A percentile compares a stretch with the other conserved stretches of the same genome.
Evolutionary conservation across 2,888 invertebrate species (phyloP).

Genomic region (Pachymerium ferrugineum): DNA sequence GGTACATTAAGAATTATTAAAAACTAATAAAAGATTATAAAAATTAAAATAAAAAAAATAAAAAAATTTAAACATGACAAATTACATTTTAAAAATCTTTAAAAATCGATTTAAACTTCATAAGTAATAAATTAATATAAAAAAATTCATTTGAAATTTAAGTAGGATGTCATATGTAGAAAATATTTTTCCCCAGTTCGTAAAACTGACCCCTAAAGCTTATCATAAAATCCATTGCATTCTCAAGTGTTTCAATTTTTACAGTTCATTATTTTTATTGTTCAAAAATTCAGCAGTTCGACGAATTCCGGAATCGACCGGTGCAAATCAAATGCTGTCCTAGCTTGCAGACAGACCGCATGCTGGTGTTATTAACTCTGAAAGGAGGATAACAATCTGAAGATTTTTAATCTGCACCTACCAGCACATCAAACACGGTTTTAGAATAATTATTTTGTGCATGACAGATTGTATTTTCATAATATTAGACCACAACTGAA

Average conservation of each 20-base stretch:
- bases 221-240: not conserved
- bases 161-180: not conserved
- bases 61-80: not conserved
- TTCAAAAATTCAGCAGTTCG: too few species aligned
- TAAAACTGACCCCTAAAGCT: not conserved
- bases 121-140: not conserved
- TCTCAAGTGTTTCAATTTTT: not conserved
- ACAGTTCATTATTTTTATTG: too few species aligned
- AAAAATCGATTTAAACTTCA: not conserved
- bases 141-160: conserved; percentile 2
- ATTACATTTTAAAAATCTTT: not conserved
- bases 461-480: too few species aligned
- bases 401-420: not conserved
- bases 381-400: not conserved
- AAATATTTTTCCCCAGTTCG: not conserved
- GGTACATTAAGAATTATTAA: not conserved
- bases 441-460: too few species aligned
- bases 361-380: not conserved
- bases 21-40: not conserved
- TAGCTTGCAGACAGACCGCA: not conserved
- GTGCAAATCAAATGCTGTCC: not conserved
- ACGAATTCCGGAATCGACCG: not conserved
- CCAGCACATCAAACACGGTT: too few species aligned
- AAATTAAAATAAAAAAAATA: not conserved
- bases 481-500: not conserved